These are phyloP conservation scores for Meteorus sp. DNA, from an alignment of 1,140 invertebrate species.

Conservation along the genomic window DNA sequence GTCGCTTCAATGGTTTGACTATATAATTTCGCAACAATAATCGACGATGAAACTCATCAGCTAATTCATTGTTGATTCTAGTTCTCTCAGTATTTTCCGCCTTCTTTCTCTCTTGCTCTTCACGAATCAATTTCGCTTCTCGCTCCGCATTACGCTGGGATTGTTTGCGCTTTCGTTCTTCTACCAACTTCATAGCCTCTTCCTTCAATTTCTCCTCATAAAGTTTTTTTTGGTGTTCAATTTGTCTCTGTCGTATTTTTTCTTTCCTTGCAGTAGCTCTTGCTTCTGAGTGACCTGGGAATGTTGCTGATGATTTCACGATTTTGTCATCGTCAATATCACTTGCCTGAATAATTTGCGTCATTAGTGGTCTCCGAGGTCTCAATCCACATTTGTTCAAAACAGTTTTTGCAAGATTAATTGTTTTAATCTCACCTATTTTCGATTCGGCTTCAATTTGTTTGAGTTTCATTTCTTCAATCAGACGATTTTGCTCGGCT, in stretches of 20 bases:
- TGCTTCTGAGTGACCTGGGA: conserved; percentile 45
- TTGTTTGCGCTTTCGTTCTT: conserved; percentile 37
- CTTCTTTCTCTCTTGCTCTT: conserved; percentile 42
- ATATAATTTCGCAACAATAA: conserved; percentile 45
- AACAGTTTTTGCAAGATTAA: conserved; percentile 35
- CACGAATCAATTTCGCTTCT: conserved; percentile 41
- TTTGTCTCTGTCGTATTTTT: conserved; percentile 35
- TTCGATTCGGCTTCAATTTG: conserved; percentile 43
- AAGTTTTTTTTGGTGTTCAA: conserved; percentile 35
- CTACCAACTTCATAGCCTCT: conserved; percentile 31
- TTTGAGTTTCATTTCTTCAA: conserved; percentile 50
- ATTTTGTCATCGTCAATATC: conserved; percentile 40
- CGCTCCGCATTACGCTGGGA: conserved; percentile 34
- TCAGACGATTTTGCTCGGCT: conserved; percentile 45
- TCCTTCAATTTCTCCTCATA: conserved; percentile 38
- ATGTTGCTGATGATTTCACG: conserved; percentile 37
- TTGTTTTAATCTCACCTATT: conserved; percentile 37
- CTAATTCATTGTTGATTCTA: conserved; percentile 33
- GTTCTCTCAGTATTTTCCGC: conserved; percentile 38
- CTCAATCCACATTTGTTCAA: conserved; percentile 41
- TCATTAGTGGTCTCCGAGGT: conserved; percentile 43
- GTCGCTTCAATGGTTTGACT: conserved; percentile 36
- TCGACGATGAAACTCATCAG: conserved; percentile 42
- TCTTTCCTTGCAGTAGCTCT: conserved; percentile 39
- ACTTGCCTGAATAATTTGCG: conserved; percentile 44